Base-by-base conservation (phyloP, 2,113 vertebrate genomes). In the Semnornis frantzii region DNA sequence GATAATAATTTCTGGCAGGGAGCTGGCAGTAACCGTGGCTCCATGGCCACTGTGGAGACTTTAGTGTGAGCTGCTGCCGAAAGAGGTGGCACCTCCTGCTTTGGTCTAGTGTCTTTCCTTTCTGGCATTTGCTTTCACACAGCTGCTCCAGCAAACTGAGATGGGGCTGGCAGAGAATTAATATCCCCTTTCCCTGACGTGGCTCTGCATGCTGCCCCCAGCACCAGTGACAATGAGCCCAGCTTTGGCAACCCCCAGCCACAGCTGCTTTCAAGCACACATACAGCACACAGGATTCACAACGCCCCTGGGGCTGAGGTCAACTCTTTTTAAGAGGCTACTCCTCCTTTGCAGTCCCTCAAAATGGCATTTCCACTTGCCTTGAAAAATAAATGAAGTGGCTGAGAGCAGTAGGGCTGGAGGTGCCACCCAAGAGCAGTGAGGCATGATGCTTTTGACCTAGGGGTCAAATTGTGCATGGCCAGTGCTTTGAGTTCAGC, bases 211-310 rank as follows among this genome's bases (percentile, higher is more conserved):
- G 37, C 59, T 69, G 44, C 16, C 12, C 13, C 48, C 2, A 0
- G 24, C 37, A 21, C 7, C 1, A 19, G 33, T 44, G 31, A 69
- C 30, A 33, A 46, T 1, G 1, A 87, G 34, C 64, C 72, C 21
- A 13, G 50, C 55, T 42, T 72, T n/a, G 59, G 66, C 33, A 69
- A 5, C 21, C 11, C 44, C 1, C 55, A 31, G 77, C 57, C 54
- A 30, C 59, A 42, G 50, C 37, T 1, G 1, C 66, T 93, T 85
- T 42, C 68, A 19, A 42, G 64, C 0, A 0, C 57, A 7, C 1
- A 0, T 24, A n/a, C 21, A 52, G 52, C 33, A 28, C 1, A 0
- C 23, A 5, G 64, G 69, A 58, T 58, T 85, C 76, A n/a, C 68
- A 42, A 4, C 0, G 0, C 10, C 27, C 44, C 66, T 33, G 24